Percentiles rank a stretch among this genome's conserved stretches.
These are phyloP conservation scores for Procambarus clarkii DNA, from an alignment of 1,140 invertebrate species.

Conservation along the genomic window DNA sequence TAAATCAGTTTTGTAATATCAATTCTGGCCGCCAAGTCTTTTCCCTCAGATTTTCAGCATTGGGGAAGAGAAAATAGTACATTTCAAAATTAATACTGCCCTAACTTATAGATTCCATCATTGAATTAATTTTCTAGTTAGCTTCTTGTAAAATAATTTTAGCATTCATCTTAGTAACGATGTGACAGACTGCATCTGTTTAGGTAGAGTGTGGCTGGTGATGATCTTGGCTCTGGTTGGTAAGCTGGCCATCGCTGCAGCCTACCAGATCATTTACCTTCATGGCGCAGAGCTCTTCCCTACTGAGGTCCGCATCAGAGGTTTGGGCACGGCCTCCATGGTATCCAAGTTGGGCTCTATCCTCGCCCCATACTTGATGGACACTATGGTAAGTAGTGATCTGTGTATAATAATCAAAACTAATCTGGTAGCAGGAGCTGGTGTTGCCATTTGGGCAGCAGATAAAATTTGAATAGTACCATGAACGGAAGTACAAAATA, in stretches of 20 bases:
- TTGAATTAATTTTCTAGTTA: no score
- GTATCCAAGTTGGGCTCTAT: neutral
- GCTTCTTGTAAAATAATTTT: no score
- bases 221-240: slow-evolving; percentile 83
- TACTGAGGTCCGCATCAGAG: slow-evolving; percentile 88
- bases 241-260: slow-evolving; percentile 88
- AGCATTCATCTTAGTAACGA: no score
- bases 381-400: neutral
- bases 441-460: neutral
- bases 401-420: neutral
- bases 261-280: slow-evolving; percentile 87
- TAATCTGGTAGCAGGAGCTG: neutral
- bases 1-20: no score
- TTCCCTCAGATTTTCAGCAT: no score
- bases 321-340: slow-evolving; percentile 80
- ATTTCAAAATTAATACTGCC: no score
- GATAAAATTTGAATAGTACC: neutral
- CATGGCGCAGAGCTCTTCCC: slow-evolving; percentile 90
- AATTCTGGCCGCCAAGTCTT: no score
- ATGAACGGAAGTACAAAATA: neutral
- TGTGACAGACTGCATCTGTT: no score
- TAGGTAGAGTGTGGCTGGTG: slow-evolving; percentile 3
- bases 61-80: no score
- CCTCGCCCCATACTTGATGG: neutral
- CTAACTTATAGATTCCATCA: no score